A percentile compares a stretch with the other conserved stretches of the same genome.
Evolutionary conservation across 2,113 vertebrate genomes (phyloP).

Genomic region (Leptobrachium leishanense): DNA sequence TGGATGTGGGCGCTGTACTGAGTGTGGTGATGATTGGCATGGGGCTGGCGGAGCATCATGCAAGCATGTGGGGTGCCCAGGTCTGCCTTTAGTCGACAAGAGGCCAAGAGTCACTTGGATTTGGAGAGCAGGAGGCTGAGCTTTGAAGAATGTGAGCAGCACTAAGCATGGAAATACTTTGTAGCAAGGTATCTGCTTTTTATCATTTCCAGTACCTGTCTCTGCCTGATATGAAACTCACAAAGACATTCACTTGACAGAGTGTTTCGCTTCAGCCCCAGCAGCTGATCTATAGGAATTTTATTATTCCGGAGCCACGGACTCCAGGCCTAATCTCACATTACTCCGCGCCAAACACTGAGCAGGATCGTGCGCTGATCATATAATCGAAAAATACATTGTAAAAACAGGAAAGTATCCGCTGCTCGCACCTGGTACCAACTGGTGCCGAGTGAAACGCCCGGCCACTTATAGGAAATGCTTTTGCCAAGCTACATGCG

Average conservation of each 20-base stretch:
- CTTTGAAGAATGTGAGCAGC: slow-evolving; percentile 31
- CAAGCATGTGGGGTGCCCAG: background rate
- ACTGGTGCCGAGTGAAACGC: background rate
- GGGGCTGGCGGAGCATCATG: background rate
- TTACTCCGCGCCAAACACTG: background rate
- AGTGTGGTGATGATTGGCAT: too few relatives aligned
- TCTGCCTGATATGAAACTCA: slow-evolving; percentile 69
- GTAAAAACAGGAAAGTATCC: background rate
- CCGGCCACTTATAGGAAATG: too few relatives aligned
- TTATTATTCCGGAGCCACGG: background rate
- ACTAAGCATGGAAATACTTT: slow-evolving; percentile 66
- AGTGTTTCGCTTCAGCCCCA: slow-evolving; percentile 60
- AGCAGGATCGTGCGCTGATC: background rate
- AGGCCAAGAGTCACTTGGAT: too few relatives aligned
- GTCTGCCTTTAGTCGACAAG: too few relatives aligned
- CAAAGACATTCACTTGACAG: slow-evolving; percentile 58
- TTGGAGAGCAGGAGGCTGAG: background rate
- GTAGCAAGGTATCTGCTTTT: slow-evolving; percentile 68
- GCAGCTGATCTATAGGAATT: slow-evolving; percentile 52
- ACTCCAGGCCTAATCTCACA: background rate
- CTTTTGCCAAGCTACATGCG: too few relatives aligned
- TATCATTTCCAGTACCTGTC: slow-evolving; percentile 73
- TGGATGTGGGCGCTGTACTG: too few relatives aligned
- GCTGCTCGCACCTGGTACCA: background rate
- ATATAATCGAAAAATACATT: too few relatives aligned